phyloP scores from a whole-genome alignment of 2,113 vertebrate species.

The Python bivittatus region DNA sequence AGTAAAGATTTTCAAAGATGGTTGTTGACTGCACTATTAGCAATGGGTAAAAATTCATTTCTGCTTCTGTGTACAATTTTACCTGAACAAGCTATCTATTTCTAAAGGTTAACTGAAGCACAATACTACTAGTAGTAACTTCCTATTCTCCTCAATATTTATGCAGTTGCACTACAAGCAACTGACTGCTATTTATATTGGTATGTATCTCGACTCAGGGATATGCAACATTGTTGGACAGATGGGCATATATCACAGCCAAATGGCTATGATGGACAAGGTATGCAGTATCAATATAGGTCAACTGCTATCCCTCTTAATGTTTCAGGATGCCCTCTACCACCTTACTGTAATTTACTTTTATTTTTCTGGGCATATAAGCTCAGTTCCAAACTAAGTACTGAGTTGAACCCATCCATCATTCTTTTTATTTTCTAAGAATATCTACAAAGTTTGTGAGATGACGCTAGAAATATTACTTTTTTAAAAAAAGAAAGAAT shows the following conservation, averaged over 20 bases:
- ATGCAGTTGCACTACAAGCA: neutral
- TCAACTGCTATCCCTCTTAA: neutral
- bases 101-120: neutral
- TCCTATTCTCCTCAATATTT: neutral
- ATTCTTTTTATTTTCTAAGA: neutral
- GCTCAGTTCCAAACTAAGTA: neutral
- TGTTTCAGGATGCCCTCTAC: neutral
- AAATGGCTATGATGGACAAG: neutral
- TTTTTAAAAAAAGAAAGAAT: neutral
- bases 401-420: neutral
- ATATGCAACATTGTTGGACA: neutral
- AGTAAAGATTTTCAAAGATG: constrained; percentile 20
- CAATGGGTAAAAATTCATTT: constrained; percentile 43
- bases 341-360: neutral
- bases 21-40: constrained; percentile 53
- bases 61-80: neutral
- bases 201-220: neutral
- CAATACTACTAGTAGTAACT: neutral
- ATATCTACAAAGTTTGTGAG: neutral
- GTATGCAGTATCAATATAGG: neutral
- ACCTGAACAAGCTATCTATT: neutral
- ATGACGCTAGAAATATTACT: neutral
- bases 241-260: neutral
- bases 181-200: neutral
- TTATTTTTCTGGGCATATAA: neutral